phyloP scores from a whole-genome alignment of 2,888 invertebrate species.

The Prenolepis imparis region DNA sequence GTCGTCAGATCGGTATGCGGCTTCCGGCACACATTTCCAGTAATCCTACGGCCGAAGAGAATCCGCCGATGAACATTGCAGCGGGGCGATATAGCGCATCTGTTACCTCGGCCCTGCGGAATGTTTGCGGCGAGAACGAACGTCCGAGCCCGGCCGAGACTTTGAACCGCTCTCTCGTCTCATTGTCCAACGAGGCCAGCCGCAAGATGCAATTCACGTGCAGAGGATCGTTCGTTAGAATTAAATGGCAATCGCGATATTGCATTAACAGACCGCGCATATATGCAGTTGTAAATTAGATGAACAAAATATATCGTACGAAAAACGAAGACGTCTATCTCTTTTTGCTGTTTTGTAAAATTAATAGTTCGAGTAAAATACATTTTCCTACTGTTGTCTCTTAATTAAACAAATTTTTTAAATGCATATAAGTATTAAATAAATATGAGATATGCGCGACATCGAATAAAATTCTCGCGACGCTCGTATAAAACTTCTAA shows the following conservation, averaged over 20 bases:
- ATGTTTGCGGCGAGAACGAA: conserved; percentile 76
- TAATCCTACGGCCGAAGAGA: conserved; percentile 75
- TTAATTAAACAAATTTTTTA: neutral
- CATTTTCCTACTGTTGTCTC: neutral
- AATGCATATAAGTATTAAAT: neutral
- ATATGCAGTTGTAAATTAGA: neutral
- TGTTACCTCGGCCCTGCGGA: conserved; percentile 74
- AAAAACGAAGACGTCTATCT: neutral
- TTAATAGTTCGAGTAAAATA: neutral
- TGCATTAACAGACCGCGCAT: conserved; percentile 25
- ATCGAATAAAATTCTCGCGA: neutral
- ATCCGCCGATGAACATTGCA: conserved; percentile 72
- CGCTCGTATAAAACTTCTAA: conserved; percentile 13
- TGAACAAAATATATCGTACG: neutral
- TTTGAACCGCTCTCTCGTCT: conserved; percentile 62
- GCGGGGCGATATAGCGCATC: conserved; percentile 76
- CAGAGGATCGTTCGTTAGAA: conserved; percentile 31
- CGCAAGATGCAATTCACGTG: conserved; percentile 40
- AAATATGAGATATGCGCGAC: neutral
- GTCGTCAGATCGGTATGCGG: conserved; percentile 76
- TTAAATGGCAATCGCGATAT: conserved; percentile 47
- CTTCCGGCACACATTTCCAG: conserved; percentile 76
- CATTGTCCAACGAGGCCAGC: conserved; percentile 50
- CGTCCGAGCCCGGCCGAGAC: conserved; percentile 62
- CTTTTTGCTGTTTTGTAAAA: neutral